Base-by-base conservation (phyloP, 2,888 invertebrate species). In the Spilarctia lutea region DNA sequence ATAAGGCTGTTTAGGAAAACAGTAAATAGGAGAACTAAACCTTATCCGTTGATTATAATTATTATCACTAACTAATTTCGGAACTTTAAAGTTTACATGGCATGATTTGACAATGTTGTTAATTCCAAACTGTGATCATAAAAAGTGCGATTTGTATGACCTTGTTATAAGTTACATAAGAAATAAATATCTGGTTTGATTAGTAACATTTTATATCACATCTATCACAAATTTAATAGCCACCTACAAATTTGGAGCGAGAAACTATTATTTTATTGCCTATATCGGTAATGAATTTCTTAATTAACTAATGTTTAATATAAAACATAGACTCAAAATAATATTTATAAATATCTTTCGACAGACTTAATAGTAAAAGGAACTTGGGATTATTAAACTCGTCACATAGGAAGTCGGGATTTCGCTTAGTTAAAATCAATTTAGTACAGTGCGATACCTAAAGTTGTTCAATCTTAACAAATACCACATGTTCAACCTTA, bases 301-400 rank as follows among this genome's bases (percentile, higher is more conserved):
- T 20, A 48, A 48, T 48, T 16, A 6, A 48, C 6, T 20, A 48
- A 48, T 4, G 20, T 45, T 16, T 48, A 7, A 48, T 20, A 48
- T 20, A 48, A 48, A 7, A 48, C 48, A 48, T 48, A 48, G 48
- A 48, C 48, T 48, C 16, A 45, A 18, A 45, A 45, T 45, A 45
- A 16, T 42, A 13, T 42, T 3, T 75, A 82, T 79, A 81, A 30
- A 65, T 73, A 69, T 73, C 56, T 63, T 67, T 52, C 56, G 71
- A 74, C 75, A 75, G 48, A 39, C n/a, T 24, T 7, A n/a, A 39
- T n/a, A 33, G 48, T 56, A 16, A 69, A 69, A 56, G 56, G 69
- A 56, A 56, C 56, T 56, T 48, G 18, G 13, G 7, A 30, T 35
- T 52, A 8, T 60, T 24, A 56, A 11, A 56, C n/a, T 56, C n/a